phyloP scores from a whole-genome alignment of 2,888 invertebrate species.

The Leptopilina drosophilae region DNA sequence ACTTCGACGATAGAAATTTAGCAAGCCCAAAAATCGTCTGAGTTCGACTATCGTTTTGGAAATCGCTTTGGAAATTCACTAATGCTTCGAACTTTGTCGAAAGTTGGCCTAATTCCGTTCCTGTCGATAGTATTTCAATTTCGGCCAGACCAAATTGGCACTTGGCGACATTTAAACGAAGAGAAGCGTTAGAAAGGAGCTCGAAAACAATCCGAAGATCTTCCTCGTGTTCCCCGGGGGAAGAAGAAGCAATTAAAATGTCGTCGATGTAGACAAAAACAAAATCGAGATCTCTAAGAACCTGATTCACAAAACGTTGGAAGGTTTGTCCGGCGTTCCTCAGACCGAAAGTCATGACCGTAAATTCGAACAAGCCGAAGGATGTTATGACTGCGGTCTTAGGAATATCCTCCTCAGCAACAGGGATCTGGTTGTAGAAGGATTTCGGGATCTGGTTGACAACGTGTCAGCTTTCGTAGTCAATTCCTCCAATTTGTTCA shows the following conservation, averaged over 20 bases:
- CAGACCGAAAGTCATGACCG: slow-evolving; percentile 34
- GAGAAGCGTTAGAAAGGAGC: slow-evolving; percentile 42
- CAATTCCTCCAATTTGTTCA: background rate
- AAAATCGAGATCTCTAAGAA: slow-evolving; percentile 48
- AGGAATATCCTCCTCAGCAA: slow-evolving; percentile 54
- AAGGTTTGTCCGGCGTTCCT: slow-evolving; percentile 45
- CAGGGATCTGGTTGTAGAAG: slow-evolving; percentile 7
- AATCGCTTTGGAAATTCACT: slow-evolving; percentile 40
- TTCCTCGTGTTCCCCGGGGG: slow-evolving; percentile 49
- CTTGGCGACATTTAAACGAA: slow-evolving; percentile 46
- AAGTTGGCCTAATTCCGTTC: slow-evolving; percentile 42
- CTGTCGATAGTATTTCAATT: slow-evolving; percentile 34
- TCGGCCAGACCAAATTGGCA: slow-evolving; percentile 21
- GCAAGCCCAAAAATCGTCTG: slow-evolving; percentile 36
- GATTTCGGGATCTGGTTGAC: background rate
- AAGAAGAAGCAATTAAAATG: slow-evolving; percentile 59
- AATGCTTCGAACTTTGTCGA: slow-evolving; percentile 48
- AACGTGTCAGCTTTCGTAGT: background rate
- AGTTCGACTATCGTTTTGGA: slow-evolving; percentile 38
- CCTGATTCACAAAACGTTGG: slow-evolving; percentile 50
- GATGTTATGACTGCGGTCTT: slow-evolving; percentile 63
- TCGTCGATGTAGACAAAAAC: slow-evolving; percentile 65
- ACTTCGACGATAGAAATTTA: slow-evolving; percentile 41
- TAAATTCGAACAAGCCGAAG: background rate
- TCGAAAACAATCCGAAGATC: slow-evolving; percentile 51